Evolutionary conservation across 2,797 vertebrate genomes (phyloP).

Genomic region (Enteromius afrohamiltoni): DNA sequence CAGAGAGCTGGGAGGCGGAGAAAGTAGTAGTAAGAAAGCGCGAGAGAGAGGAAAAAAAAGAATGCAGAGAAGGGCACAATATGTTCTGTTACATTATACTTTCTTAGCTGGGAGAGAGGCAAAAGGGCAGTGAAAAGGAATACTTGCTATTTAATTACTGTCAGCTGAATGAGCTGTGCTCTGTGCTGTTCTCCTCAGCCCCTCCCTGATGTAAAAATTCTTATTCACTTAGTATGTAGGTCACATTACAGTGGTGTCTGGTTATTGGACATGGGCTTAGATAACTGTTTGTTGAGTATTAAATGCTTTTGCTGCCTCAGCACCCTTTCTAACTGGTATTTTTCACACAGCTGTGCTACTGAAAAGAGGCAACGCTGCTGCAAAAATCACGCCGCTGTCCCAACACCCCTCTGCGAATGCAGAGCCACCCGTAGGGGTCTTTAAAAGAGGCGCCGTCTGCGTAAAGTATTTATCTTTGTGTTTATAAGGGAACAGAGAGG

Average conservation of each 20-base stretch:
- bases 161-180: slow-evolving; percentile 80
- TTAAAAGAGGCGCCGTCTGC: slow-evolving; percentile 53
- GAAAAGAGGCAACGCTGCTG: slow-evolving; percentile 90
- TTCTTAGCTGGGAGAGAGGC: slow-evolving; percentile 65
- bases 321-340: slow-evolving; percentile 95
- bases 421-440: slow-evolving; percentile 52
- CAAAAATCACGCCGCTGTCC: slow-evolving; percentile 89
- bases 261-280: slow-evolving; percentile 96
- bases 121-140: slow-evolving; percentile 69
- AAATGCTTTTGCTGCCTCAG: slow-evolving; percentile 99
- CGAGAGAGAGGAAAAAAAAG: slow-evolving; percentile 48
- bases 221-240: slow-evolving; percentile 97
- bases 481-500: slow-evolving; percentile 52
- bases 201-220: slow-evolving; percentile 77
- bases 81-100: slow-evolving; percentile 77
- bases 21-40: slow-evolving; percentile 16
- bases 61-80: slow-evolving; percentile 72
- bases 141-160: slow-evolving; percentile 82
- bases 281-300: slow-evolving; percentile 98
- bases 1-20: slow-evolving; percentile 40
- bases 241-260: slow-evolving; percentile 93
- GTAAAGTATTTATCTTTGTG: slow-evolving; percentile 51
- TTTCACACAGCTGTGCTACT: slow-evolving; percentile 97
- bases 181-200: slow-evolving; percentile 67
- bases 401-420: slow-evolving; percentile 42